These are phyloP conservation scores for Galleria mellonella DNA, from an alignment of 1,140 invertebrate species.

Conservation along the genomic window DNA sequence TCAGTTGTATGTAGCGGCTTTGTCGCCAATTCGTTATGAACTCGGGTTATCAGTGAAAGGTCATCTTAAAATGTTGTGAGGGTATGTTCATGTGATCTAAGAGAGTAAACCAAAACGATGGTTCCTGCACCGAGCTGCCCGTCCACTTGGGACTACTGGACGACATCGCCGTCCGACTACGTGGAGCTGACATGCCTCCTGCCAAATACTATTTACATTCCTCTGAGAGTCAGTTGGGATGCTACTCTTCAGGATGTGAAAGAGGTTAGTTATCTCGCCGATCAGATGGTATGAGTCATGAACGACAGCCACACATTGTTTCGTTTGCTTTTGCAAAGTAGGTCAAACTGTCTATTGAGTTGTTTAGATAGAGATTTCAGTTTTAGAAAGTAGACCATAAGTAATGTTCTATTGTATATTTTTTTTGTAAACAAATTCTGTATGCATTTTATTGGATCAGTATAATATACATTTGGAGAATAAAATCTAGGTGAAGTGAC, in stretches of 20 bases:
- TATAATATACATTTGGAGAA: too few relatives aligned
- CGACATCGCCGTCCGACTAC: slow-evolving; percentile 74
- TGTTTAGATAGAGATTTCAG: slow-evolving; percentile 48
- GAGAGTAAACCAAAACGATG: slow-evolving; percentile 73
- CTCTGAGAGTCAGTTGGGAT: slow-evolving; percentile 80
- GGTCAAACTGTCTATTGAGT: slow-evolving; percentile 53
- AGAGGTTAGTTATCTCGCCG: slow-evolving; percentile 77
- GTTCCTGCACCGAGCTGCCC: slow-evolving; percentile 77
- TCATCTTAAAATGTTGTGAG: slow-evolving; percentile 49
- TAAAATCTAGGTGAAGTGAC: too few relatives aligned
- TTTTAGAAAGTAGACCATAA: slow-evolving; percentile 59
- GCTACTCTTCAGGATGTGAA: slow-evolving; percentile 89
- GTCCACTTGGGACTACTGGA: slow-evolving; percentile 79
- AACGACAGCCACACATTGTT: slow-evolving; percentile 32
- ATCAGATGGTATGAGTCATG: slow-evolving; percentile 39
- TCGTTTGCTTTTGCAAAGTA: slow-evolving; percentile 34
- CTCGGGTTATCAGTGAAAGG: slow-evolving; percentile 42
- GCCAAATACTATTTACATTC: slow-evolving; percentile 88
- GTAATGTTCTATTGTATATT: too few relatives aligned
- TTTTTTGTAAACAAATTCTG: too few relatives aligned
- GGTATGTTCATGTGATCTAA: slow-evolving; percentile 43
- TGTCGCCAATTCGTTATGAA: slow-evolving; percentile 26
- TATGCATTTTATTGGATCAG: too few relatives aligned
- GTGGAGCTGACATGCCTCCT: slow-evolving; percentile 87
- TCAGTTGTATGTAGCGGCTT: slow-evolving; percentile 42